phyloP scores from a whole-genome alignment of 2,113 vertebrate genomes.

The Campylomormyrus tamandua region DNA sequence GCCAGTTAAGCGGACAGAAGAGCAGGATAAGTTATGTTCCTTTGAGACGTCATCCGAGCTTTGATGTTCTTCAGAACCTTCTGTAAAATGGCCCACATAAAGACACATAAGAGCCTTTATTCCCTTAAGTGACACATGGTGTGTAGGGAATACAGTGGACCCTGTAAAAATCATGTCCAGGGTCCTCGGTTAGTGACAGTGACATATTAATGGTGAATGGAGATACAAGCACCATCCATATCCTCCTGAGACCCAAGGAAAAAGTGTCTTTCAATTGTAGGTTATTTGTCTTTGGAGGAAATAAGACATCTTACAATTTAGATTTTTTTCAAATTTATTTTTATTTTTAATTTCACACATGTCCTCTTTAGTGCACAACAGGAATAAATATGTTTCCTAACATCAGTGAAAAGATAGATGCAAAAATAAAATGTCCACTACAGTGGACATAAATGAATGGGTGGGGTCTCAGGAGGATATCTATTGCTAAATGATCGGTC shows the following conservation, averaged over 20 bases:
- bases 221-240: not conserved
- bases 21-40: slow-evolving; percentile 31
- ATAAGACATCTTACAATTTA: no score
- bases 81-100: slow-evolving; percentile 30
- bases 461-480: not conserved
- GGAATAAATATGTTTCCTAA: no score
- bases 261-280: no score
- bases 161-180: not conserved
- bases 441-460: no score
- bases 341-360: no score
- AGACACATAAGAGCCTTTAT: slow-evolving; percentile 12
- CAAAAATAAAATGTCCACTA: no score
- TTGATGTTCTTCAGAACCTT: slow-evolving; percentile 20
- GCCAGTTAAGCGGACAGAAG: slow-evolving; percentile 34
- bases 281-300: no score
- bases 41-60: slow-evolving; percentile 25
- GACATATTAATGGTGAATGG: not conserved
- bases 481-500: not conserved
- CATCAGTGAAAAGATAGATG: no score
- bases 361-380: no score
- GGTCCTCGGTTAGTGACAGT: not conserved
- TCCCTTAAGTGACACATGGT: not conserved
- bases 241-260: no score
- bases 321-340: no score
- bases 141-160: not conserved